A percentile compares a stretch with the other conserved stretches of the same genome.
These are phyloP conservation scores for Hypsopygia costalis DNA, from an alignment of 2,888 invertebrate genomes.

Conservation along the genomic window DNA sequence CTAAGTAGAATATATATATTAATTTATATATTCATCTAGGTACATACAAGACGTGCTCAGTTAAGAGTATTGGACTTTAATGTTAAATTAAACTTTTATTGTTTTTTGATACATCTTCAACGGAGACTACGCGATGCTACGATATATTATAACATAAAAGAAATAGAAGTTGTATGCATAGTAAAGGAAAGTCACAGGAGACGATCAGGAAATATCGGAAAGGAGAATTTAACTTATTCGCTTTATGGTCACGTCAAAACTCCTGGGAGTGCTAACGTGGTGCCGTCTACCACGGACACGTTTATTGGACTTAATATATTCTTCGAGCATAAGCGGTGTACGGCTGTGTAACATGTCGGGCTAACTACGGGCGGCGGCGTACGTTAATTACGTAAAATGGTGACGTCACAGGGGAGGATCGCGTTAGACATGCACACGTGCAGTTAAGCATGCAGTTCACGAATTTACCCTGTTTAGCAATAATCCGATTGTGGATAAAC, in stretches of 20 bases:
- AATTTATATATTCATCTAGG: too few species aligned
- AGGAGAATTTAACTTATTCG: background rate
- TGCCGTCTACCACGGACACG: background rate
- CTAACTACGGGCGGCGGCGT: slow-evolving; percentile 27
- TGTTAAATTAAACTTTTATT: too few species aligned
- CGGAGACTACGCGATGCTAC: too few species aligned
- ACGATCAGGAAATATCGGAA: too few species aligned
- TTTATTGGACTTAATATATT: background rate
- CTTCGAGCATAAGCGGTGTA: slow-evolving; percentile 41
- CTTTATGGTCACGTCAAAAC: background rate
- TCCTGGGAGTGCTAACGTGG: background rate
- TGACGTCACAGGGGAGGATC: slow-evolving; percentile 56
- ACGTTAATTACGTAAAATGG: slow-evolving; percentile 69
- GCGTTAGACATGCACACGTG: slow-evolving; percentile 36
- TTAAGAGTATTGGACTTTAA: too few species aligned
- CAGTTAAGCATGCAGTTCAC: slow-evolving; percentile 47
- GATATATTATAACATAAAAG: too few species aligned
- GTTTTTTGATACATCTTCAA: too few species aligned
- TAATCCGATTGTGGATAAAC: slow-evolving; percentile 23
- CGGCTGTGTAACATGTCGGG: slow-evolving; percentile 28
- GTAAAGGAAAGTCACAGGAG: too few species aligned
- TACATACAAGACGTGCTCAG: too few species aligned
- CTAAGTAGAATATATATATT: too few species aligned
- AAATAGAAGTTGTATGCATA: too few species aligned
- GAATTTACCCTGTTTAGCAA: slow-evolving; percentile 37